phyloP scores from a whole-genome alignment of 1,140 invertebrate genomes.

The Anoplolepis gracilipes region DNA sequence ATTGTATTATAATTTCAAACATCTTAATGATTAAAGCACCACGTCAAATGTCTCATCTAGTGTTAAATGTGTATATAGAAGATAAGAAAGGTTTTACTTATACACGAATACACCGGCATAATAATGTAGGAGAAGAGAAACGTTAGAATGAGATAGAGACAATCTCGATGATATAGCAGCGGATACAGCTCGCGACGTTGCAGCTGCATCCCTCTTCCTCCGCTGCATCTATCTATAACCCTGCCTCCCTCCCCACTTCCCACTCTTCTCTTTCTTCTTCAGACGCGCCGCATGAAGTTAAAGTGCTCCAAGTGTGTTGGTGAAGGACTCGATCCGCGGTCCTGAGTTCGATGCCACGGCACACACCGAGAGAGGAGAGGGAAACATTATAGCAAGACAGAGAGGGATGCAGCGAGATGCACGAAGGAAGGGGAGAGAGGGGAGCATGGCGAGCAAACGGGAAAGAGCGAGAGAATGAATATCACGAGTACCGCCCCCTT shows the following conservation, averaged over 20 bases:
- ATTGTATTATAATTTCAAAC: background rate
- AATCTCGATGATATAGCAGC: constrained; percentile 47
- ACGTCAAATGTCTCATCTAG: background rate
- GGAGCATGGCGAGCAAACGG: constrained; percentile 2
- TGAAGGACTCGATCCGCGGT: constrained; percentile 77
- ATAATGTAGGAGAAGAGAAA: background rate
- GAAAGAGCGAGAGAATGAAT: constrained; percentile 71
- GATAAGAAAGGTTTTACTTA: constrained; percentile 14
- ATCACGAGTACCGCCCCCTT: constrained; percentile 81
- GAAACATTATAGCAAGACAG: constrained; percentile 58
- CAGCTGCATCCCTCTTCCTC: constrained; percentile 50
- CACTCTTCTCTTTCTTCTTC: constrained; percentile 34
- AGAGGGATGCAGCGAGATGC: constrained; percentile 58
- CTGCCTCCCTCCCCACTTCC: constrained; percentile 50
- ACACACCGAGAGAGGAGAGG: constrained; percentile 64
- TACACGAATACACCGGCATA: background rate
- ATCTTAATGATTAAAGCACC: constrained; percentile 7
- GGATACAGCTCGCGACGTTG: constrained; percentile 38
- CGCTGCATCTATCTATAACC: constrained; percentile 50
- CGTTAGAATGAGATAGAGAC: constrained; percentile 43
- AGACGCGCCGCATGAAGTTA: constrained; percentile 24
- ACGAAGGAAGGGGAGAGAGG: constrained; percentile 29
- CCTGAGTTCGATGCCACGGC: constrained; percentile 80
- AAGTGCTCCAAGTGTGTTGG: constrained; percentile 62
- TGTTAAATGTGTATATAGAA: background rate